These are phyloP conservation scores for Engraulis encrasicolus DNA, from an alignment of 2,113 vertebrate genomes.

Conservation along the genomic window DNA sequence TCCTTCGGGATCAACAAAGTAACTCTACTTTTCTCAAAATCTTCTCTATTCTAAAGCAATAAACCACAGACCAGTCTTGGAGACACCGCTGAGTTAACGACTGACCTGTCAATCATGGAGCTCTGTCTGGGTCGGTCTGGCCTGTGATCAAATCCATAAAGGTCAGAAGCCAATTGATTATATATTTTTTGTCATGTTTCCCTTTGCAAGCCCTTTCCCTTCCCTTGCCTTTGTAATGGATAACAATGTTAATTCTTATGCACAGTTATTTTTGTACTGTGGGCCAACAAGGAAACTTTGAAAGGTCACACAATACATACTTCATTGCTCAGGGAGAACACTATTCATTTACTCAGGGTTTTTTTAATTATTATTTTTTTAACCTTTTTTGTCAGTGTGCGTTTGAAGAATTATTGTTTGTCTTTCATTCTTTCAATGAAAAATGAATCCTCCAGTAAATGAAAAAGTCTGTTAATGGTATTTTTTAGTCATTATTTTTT, in stretches of 20 bases:
- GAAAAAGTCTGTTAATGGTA: neutral
- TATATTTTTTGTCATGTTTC: neutral
- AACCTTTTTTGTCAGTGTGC: no score
- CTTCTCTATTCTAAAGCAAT: no score
- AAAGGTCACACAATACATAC: neutral
- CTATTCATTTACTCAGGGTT: no score
- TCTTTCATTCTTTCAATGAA: neutral
- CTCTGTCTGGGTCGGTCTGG: neutral
- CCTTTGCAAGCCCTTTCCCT: no score
- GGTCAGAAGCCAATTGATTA: neutral
- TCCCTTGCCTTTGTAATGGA: neutral
- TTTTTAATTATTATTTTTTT: no score
- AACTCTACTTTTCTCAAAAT: no score
- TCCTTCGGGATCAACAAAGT: no score
- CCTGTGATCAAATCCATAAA: conserved; percentile 1
- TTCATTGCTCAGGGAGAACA: neutral
- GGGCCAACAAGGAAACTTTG: neutral
- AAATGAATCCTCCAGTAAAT: neutral
- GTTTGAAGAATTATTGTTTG: neutral
- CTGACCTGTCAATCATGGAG: neutral
- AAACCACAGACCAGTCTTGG: no score
- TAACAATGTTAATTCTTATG: conserved; percentile 4
- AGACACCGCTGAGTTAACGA: no score
- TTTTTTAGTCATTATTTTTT: neutral
- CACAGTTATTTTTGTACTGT: neutral